Conservation (phyloP, 2,888 invertebrate species). For the Sminthurinus aureus region DNA sequence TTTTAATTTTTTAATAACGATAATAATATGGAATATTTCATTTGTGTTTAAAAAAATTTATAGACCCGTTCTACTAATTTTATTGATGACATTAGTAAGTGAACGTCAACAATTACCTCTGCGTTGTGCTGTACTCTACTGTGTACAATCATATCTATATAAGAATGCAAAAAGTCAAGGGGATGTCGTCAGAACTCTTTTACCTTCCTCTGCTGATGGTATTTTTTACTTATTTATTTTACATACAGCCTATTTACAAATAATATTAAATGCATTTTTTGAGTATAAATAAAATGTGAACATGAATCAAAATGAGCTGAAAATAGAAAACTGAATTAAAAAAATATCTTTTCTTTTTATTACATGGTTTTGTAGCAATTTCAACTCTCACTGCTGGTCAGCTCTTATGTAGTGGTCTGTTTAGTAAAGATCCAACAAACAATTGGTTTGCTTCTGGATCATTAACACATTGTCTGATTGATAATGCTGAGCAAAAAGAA, state of each 20-base stretch:
- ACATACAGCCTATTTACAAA: constrained; percentile 21
- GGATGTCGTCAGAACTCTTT: constrained; percentile 86
- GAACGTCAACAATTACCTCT: constrained; percentile 92
- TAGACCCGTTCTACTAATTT: constrained; percentile 90
- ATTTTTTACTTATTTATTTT: constrained; percentile 49
- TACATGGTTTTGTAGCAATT: constrained; percentile 55
- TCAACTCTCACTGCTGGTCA: constrained; percentile 74
- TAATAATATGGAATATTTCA: too few species aligned
- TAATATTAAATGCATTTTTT: neutral
- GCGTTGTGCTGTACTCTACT: constrained; percentile 95
- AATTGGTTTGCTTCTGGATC: constrained; percentile 97
- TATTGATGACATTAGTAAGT: constrained; percentile 98
- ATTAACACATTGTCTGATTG: constrained; percentile 86
- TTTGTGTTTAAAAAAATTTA: constrained; percentile 41
- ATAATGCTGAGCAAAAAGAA: constrained; percentile 85
- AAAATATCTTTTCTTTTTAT: neutral
- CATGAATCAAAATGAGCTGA: neutral
- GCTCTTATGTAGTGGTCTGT: constrained; percentile 89
- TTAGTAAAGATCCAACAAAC: constrained; percentile 84
- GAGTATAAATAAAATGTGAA: neutral
- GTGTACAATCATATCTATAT: constrained; percentile 94
- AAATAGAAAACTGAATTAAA: constrained; percentile 8
- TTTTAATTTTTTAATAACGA: too few species aligned
- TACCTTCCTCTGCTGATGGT: constrained; percentile 85
- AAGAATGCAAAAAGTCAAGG: constrained; percentile 91